These are phyloP conservation scores for Stenotaenia linearis DNA, from an alignment of 2,888 invertebrate genomes.

Conservation along the genomic window DNA sequence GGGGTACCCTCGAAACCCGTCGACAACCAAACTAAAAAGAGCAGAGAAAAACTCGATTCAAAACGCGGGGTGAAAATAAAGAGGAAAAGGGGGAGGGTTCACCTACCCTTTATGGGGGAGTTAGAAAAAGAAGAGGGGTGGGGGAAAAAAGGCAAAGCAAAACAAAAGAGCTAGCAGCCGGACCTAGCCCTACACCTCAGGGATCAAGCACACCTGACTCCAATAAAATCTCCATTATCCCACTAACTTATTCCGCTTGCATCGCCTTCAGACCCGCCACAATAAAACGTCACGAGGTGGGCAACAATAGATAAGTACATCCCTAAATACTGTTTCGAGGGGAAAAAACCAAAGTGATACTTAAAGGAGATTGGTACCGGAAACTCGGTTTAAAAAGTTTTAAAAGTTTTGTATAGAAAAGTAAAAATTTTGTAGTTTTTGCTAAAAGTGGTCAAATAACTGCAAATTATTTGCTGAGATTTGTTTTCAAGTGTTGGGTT, in stretches of 20 bases:
- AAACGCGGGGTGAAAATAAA: neutral
- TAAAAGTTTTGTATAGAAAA: too few species aligned
- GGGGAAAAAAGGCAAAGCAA: neutral
- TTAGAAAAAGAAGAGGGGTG: neutral
- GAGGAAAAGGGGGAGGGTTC: neutral
- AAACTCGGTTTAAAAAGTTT: too few species aligned
- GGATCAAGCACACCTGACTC: conserved; percentile 31
- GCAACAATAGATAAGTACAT: neutral
- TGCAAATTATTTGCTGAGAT: too few species aligned
- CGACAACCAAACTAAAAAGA: neutral
- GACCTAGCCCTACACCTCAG: conserved; percentile 31
- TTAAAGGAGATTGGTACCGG: too few species aligned
- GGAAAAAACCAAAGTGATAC: neutral
- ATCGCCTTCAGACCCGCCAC: conserved; percentile 6
- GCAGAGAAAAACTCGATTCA: neutral
- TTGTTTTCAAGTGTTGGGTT: too few species aligned
- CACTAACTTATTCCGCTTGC: conserved; percentile 30
- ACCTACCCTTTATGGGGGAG: neutral
- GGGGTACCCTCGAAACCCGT: neutral
- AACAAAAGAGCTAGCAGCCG: conserved; percentile 21
- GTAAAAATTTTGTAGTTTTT: too few species aligned
- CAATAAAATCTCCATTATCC: conserved; percentile 33
- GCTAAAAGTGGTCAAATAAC: too few species aligned
- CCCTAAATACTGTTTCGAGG: neutral
- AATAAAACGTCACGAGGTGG: neutral